A percentile compares a stretch with the other conserved stretches of the same genome.
Conservation (phyloP, 2,113 vertebrate species). For the Heliornis fulica region DNA sequence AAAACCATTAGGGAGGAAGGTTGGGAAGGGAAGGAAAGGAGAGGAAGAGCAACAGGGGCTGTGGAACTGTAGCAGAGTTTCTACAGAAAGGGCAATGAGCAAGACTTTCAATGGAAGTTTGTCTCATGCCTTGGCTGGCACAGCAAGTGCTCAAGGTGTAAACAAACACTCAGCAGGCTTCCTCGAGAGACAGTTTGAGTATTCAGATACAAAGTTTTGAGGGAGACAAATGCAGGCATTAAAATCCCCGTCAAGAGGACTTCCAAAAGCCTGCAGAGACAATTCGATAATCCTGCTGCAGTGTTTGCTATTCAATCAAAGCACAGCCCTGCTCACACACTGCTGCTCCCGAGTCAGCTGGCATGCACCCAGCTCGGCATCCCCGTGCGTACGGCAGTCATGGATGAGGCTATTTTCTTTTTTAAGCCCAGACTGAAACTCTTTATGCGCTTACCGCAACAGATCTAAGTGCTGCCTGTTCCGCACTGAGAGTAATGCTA, state of each 20-base stretch:
- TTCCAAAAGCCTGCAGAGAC: background rate
- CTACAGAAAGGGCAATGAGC: background rate
- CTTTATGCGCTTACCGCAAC: background rate
- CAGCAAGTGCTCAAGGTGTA: background rate
- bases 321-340: background rate
- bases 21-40: background rate
- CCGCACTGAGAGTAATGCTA: accelerated
- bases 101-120: background rate
- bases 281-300: background rate
- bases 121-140: background rate
- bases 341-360: background rate
- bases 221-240: background rate
- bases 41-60: background rate
- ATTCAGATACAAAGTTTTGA: background rate
- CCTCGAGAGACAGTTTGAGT: background rate
- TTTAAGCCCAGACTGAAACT: background rate
- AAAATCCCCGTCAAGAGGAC: background rate
- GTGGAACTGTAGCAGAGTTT: background rate
- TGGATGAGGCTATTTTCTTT: background rate
- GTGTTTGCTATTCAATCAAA: background rate
- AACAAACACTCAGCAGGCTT: background rate
- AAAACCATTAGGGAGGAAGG: background rate
- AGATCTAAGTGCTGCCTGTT: accelerated
- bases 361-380: accelerated
- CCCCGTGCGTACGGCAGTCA: accelerated